Evolutionary conservation across 2,888 invertebrate species (phyloP).

Genomic region (Drymonia ruficornis): DNA sequence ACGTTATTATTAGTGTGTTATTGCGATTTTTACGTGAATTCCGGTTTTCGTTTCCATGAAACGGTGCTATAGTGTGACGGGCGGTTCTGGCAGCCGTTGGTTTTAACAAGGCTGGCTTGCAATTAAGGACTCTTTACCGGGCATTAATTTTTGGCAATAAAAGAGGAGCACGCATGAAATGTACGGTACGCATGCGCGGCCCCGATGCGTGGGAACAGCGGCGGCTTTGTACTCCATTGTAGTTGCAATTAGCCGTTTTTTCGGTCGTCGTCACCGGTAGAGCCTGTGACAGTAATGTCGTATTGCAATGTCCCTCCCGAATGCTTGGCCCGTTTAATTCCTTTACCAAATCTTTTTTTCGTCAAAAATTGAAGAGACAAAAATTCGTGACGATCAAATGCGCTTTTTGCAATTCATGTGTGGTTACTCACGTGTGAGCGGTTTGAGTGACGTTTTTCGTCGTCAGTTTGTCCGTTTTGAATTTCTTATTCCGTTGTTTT

Average conservation of each 20-base stretch:
- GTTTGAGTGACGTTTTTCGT: constrained; percentile 70
- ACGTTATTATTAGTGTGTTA: constrained; percentile 71
- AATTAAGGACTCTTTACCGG: constrained; percentile 82
- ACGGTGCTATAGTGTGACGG: constrained; percentile 60
- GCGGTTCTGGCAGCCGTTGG: constrained; percentile 50
- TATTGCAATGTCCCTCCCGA: constrained; percentile 71
- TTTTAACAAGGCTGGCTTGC: constrained; percentile 73
- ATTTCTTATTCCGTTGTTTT: constrained; percentile 48
- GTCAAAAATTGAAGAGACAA: constrained; percentile 32
- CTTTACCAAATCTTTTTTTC: constrained; percentile 57
- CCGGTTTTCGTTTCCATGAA: constrained; percentile 66
- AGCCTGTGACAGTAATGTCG: constrained; percentile 78
- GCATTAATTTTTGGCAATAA: constrained; percentile 85
- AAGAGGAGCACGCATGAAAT: constrained; percentile 78
- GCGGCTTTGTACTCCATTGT: constrained; percentile 80
- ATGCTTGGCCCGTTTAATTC: constrained; percentile 72
- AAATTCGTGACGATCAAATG: constrained; percentile 55
- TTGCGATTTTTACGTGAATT: constrained; percentile 67
- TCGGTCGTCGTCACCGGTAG: constrained; percentile 63
- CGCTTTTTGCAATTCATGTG: constrained; percentile 62
- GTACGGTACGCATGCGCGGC: constrained; percentile 73
- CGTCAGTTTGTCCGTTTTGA: constrained; percentile 54
- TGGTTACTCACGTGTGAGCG: constrained; percentile 69
- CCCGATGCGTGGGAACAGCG: constrained; percentile 81
- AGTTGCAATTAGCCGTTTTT: constrained; percentile 80